A percentile compares a stretch with the other conserved stretches of the same genome.
Conservation (phyloP, 2,888 invertebrate species). For the Heliconius charithonia region DNA sequence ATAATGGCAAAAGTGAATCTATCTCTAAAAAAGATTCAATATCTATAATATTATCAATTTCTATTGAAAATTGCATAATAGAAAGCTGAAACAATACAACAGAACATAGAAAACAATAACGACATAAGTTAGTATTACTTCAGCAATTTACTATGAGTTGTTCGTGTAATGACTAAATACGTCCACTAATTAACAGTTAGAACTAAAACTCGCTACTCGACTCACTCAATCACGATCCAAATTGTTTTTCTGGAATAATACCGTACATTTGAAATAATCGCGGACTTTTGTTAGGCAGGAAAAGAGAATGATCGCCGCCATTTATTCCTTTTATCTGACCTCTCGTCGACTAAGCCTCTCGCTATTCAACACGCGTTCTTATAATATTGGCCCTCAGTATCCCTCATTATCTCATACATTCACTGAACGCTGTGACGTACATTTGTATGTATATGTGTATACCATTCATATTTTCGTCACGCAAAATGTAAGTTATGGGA, state of each 20-base stretch:
- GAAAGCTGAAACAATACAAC: neutral
- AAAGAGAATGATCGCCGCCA: conserved; percentile 38
- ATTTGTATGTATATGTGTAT: too few species aligned
- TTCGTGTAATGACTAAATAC: conserved; percentile 9
- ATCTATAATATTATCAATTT: too few species aligned
- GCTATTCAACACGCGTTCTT: conserved; percentile 36
- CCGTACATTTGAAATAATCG: conserved; percentile 41
- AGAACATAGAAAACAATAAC: neutral
- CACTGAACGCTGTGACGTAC: conserved; percentile 7
- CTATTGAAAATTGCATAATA: neutral
- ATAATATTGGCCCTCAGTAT: conserved; percentile 34
- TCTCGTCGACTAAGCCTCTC: conserved; percentile 37
- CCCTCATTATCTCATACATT: conserved; percentile 35
- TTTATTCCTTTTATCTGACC: conserved; percentile 42
- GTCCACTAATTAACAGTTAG: conserved; percentile 7
- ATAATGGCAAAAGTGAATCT: too few species aligned
- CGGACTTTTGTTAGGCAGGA: conserved; percentile 38
- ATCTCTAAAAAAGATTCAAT: too few species aligned
- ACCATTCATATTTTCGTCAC: conserved; percentile 9
- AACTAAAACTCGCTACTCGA: neutral
- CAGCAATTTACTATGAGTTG: neutral
- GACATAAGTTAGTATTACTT: neutral
- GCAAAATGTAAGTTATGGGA: neutral
- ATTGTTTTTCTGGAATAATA: conserved; percentile 33
- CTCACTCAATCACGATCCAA: conserved; percentile 28